Evolutionary conservation across 2,888 invertebrate species (phyloP).

Genomic region (Dendrolimus houi): DNA sequence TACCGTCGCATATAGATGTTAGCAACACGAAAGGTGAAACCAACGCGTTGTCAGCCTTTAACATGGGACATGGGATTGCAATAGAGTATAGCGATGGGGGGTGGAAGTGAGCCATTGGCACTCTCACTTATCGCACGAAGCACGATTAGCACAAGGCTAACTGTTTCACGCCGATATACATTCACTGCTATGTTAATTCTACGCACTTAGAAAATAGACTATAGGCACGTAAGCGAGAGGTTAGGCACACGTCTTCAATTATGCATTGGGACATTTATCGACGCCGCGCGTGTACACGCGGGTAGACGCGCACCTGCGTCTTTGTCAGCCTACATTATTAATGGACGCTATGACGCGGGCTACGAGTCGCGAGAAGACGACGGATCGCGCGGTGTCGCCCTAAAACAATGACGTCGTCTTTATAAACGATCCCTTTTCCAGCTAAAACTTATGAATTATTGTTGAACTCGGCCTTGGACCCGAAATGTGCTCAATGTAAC

Average conservation of each 20-base stretch:
- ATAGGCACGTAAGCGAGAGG: constrained; percentile 37
- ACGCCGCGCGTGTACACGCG: constrained; percentile 26
- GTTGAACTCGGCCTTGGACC: constrained; percentile 14
- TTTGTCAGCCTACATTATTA: constrained; percentile 68
- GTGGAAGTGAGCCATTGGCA: too few species aligned
- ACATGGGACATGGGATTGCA: too few species aligned
- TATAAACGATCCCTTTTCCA: constrained; percentile 33
- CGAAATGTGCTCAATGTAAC: background rate
- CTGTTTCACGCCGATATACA: too few species aligned
- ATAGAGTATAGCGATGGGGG: too few species aligned
- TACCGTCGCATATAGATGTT: too few species aligned
- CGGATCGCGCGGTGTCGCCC: constrained; percentile 19
- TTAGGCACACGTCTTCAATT: constrained; percentile 60
- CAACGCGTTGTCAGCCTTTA: too few species aligned
- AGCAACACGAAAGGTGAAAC: too few species aligned
- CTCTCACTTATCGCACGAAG: too few species aligned
- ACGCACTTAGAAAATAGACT: constrained; percentile 28
- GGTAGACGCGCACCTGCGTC: constrained; percentile 57
- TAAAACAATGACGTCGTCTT: constrained; percentile 36
- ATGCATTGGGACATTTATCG: constrained; percentile 68
- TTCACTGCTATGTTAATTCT: too few species aligned
- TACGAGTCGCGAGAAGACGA: constrained; percentile 8
- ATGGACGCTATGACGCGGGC: constrained; percentile 31
- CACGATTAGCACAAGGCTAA: too few species aligned
- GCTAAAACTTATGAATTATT: constrained; percentile 34